Base-by-base conservation (phyloP, 2,888 invertebrate species). In the Bellardia pandia region DNA sequence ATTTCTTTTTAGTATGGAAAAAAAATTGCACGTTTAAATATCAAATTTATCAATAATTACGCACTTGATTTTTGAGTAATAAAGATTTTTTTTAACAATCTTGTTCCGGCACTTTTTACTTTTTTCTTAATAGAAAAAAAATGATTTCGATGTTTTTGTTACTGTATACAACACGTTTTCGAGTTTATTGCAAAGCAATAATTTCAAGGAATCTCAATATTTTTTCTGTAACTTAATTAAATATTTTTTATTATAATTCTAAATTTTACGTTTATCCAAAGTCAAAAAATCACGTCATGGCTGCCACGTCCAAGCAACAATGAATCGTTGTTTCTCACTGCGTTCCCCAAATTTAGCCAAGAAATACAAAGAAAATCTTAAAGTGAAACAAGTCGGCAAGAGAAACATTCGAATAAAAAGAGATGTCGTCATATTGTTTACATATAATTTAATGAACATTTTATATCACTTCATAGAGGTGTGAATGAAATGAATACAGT, bases 281-380 rank as follows among this genome's bases (percentile, higher is more conserved):
- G 90, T 92, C 90, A 91, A 90, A 92, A 87, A 93, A 93, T 93
- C 93, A 93, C 93, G 93, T 93, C 93, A 93, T 93, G 93, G 93
- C 93, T 93, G 93, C 93, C 93, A 93, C 93, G 93, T 93, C 92
- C 93, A 93, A 93, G 93, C 93, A 93, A 93, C 93, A 93, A 93
- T 93, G 92, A 92, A 92, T 92, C 90, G 93, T 91, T 88, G 89
- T 90, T 91, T 91, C 90, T 90, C 89, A 92, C 68, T 80, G 77
- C 89, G 86, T 90, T 89, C 89, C 90, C 90, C 88, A 64, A 78
- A 71, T 75, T 87, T 87, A 64, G 48, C 30, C 80, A 81, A 76
- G 79, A 80, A 88, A 86, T 77, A 75, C 77, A 85, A 87, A 85
- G 76, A 86, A 88, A 80, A 85, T 72, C 60, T 37, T 30, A 48